phyloP scores from a whole-genome alignment of 2,888 invertebrate species.

The Argyresthia goedartella region DNA sequence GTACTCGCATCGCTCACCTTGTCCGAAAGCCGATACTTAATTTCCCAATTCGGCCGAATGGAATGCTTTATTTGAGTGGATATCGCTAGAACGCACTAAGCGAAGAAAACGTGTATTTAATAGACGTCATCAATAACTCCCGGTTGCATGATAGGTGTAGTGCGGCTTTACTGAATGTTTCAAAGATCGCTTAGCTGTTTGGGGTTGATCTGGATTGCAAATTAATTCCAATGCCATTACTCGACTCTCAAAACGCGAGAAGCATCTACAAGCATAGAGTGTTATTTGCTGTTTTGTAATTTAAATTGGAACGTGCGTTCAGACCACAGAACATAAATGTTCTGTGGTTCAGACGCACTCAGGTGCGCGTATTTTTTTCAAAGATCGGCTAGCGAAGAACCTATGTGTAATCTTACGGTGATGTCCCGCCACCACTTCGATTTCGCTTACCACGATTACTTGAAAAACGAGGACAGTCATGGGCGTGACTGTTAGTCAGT shows the following conservation, averaged over 20 bases:
- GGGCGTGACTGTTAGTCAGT: slow-evolving; percentile 30
- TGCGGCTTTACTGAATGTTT: slow-evolving; percentile 28
- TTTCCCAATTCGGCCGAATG: slow-evolving; percentile 54
- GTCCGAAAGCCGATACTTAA: slow-evolving; percentile 48
- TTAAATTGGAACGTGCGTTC: too few species aligned
- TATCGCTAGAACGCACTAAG: slow-evolving; percentile 38
- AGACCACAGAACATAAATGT: too few species aligned
- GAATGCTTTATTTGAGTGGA: slow-evolving; percentile 60
- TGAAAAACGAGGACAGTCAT: slow-evolving; percentile 52
- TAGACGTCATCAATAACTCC: slow-evolving; percentile 66
- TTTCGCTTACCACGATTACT: not conserved
- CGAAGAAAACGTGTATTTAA: slow-evolving; percentile 63
- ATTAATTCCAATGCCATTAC: slow-evolving; percentile 55
- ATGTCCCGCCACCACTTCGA: too few species aligned
- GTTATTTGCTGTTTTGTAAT: slow-evolving; percentile 38
- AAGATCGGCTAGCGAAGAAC: not conserved
- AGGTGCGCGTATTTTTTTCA: slow-evolving; percentile 28
- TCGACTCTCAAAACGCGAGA: slow-evolving; percentile 27
- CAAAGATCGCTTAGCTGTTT: slow-evolving; percentile 35
- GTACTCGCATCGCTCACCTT: slow-evolving; percentile 31
- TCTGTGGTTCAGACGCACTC: too few species aligned
- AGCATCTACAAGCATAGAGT: not conserved
- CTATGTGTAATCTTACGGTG: too few species aligned
- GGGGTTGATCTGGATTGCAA: slow-evolving; percentile 62
- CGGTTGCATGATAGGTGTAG: slow-evolving; percentile 16